These are phyloP conservation scores for Galeopsomyia nigrocyanea DNA, from an alignment of 2,888 invertebrate genomes.

Conservation along the genomic window DNA sequence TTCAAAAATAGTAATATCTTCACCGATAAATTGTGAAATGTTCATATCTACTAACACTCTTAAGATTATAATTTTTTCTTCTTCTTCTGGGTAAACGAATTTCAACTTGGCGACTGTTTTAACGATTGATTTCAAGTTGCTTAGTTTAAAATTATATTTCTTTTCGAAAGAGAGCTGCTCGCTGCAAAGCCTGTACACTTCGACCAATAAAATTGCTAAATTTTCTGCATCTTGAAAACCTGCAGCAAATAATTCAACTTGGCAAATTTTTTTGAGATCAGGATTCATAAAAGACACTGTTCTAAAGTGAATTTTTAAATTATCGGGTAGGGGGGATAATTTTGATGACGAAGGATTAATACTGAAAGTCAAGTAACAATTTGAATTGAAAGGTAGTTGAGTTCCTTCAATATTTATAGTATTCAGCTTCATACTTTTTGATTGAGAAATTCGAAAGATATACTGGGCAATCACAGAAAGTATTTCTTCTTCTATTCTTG, in stretches of 20 bases:
- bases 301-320: slow-evolving; percentile 73
- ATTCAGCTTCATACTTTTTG: slow-evolving; percentile 65
- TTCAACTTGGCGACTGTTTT: slow-evolving; percentile 73
- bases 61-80: slow-evolving; percentile 72
- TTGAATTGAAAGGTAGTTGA: slow-evolving; percentile 72
- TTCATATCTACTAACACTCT: slow-evolving; percentile 74
- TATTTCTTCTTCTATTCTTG: slow-evolving; percentile 71
- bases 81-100: slow-evolving; percentile 70
- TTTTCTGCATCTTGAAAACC: slow-evolving; percentile 72
- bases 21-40: slow-evolving; percentile 72
- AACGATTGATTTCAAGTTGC: slow-evolving; percentile 73
- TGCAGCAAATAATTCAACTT: slow-evolving; percentile 73
- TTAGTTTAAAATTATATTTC: slow-evolving; percentile 73
- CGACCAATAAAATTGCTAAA: slow-evolving; percentile 72
- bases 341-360: slow-evolving; percentile 69
- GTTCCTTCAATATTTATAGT: slow-evolving; percentile 71
- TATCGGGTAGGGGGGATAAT: slow-evolving; percentile 71
- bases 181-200: slow-evolving; percentile 71
- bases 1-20: slow-evolving; percentile 70
- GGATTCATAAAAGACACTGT: slow-evolving; percentile 75
- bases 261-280: slow-evolving; percentile 73
- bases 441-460: slow-evolving; percentile 70
- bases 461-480: slow-evolving; percentile 73
- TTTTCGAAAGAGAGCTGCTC: slow-evolving; percentile 71
- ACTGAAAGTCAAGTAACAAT: slow-evolving; percentile 76